Conservation (phyloP, 2,888 invertebrate species). For the Magallana nippona region DNA sequence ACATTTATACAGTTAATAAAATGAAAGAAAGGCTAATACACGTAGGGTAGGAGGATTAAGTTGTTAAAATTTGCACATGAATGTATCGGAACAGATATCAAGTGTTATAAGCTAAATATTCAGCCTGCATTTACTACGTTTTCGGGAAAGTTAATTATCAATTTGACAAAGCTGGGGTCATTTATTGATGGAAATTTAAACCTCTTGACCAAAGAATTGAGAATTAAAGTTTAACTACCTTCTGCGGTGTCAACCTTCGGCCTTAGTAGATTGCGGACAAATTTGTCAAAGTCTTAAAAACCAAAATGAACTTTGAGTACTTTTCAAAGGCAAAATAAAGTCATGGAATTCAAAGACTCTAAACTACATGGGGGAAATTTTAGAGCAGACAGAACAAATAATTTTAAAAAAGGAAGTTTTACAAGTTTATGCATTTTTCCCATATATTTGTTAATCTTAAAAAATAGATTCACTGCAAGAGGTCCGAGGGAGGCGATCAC, state of each 20-base stretch:
- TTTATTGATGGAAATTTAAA: slow-evolving; percentile 30
- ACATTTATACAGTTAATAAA: slow-evolving; percentile 32
- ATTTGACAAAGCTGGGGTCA: slow-evolving; percentile 31
- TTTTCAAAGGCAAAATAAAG: no score
- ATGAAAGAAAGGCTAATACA: slow-evolving; percentile 13
- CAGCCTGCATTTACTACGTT: slow-evolving; percentile 24
- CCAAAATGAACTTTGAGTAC: no score
- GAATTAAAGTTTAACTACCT: slow-evolving; percentile 14
- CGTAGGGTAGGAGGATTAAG: slow-evolving; percentile 18
- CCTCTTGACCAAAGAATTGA: slow-evolving; percentile 32
- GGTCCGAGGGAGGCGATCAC: background rate
- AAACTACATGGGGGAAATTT: no score
- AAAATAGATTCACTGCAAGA: background rate
- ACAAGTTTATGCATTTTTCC: background rate
- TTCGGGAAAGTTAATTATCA: slow-evolving; percentile 33
- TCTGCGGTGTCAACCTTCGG: background rate
- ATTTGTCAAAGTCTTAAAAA: background rate
- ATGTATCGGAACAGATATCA: slow-evolving; percentile 17
- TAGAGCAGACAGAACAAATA: no score
- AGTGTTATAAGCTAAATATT: slow-evolving; percentile 27
- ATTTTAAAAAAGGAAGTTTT: no score
- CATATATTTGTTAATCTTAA: background rate
- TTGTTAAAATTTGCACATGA: slow-evolving; percentile 35
- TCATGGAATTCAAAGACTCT: no score
- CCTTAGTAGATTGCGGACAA: background rate